Base-by-base conservation (phyloP, 1,140 invertebrate genomes). In the Octopus bimaculoides region DNA sequence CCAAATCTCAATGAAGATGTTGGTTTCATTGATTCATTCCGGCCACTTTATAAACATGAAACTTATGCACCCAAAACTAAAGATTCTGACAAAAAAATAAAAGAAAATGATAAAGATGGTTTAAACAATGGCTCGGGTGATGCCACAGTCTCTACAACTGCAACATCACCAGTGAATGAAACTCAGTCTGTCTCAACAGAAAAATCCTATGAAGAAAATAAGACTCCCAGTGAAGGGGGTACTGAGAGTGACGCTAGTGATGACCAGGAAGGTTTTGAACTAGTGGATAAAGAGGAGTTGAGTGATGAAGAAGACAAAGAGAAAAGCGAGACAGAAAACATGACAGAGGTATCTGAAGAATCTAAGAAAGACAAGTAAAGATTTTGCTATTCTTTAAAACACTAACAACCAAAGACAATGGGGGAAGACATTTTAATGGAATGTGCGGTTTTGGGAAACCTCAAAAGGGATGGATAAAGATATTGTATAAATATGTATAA, bases 1-100 rank as follows among this genome's bases (percentile, higher is more conserved):
- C 98, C 98, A 0, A 99, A 99, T 92, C 92, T 99, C 41, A 98
- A 97, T 4, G 98, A 99, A 91, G 98, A 99, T 91, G 98, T 99
- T 75, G 97, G 98, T 56, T 98, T 99, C 92, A 96, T 99, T 80
- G 97, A 98, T 69, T 99, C 97, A 2, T 99, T 99, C 91, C 97
- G 96, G 94, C 98, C 98, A 53, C 92, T 99, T 4, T 99, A 99
- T 92, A 95, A 90, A 76, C 89, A 90, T 83, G 86, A 89, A 77
- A 55, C 81, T 17, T 82, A 82, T 41, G 74, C 78, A 76, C 77
- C 78, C 71, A 77, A 81, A 52, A 79, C 83, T 54, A 89, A 85
- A 78, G 83, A 85, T 79, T 80, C 80, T 75, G 80, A 95, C 93
- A 94, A 79, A 82, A 85, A 84, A 53, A 84, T 83, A 77, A 83